Evolutionary conservation across 1,140 invertebrate species (phyloP), one percentile per base, ranked within the genome.

Genomic region (Rhopalosiphum maidis): DNA sequence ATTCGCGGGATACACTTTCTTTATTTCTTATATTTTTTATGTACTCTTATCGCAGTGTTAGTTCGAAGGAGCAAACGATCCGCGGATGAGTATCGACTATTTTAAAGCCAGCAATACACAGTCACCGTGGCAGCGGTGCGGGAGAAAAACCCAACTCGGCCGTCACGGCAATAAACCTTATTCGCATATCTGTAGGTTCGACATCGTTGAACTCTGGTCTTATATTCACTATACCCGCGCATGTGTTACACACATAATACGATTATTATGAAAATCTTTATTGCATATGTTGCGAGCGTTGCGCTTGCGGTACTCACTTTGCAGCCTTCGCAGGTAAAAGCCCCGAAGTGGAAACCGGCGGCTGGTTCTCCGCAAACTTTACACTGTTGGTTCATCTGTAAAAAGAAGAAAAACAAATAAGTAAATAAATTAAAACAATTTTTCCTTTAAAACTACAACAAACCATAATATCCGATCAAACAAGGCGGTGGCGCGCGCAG

Each of bases 291-390:
- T 55, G 23, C 54, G 54, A 25, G 54, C 48, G 15, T 60, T 60
- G 23, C 55, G 55, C 25, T 7, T 43, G 85, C 22, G 87, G 23
- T 43, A 95, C 95, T 97, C 96, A 99, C 98, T 97, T 99, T 99
- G 96, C 98, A 99, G 94, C 98, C 98, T 96, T 99, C 98, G 95
- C 98, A 99, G 23, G 98, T 99, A 95, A 99, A 99, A 60, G 98
- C 98, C 87, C 98, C 98, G 95, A 99, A 99, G 95, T 99, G 98
- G 96, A 99, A 99, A 82, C 98, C 98, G 93, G 98, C 98, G 94
- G 98, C 98, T 94, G 98, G 98, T 95, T 99, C 98, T 21, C 98
- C 98, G 95, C 98, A 99, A 86, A 99, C 98, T 96, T 98, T 98
- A 96, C 98, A 98, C 96, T 97, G 97, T 96, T 98, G 98, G 96